These are phyloP conservation scores for Urocitellus parryii DNA, from an alignment of 2,113 vertebrate species.

Conservation along the genomic window DNA sequence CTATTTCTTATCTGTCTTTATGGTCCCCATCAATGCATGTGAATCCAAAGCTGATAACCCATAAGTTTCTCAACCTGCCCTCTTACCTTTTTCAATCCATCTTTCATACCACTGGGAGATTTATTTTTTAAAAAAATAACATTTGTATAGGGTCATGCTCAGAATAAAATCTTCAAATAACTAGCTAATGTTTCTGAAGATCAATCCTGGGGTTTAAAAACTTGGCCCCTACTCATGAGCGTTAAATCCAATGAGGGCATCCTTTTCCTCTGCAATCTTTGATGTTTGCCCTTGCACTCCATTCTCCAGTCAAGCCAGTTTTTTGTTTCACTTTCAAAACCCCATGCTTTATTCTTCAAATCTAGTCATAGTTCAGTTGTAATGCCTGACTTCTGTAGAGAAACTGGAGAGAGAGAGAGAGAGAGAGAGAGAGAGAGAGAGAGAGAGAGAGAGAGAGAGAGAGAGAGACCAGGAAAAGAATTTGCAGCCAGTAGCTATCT, in stretches of 20 bases:
- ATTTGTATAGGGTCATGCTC: background rate
- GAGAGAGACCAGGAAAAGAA: background rate
- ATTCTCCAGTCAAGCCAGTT: background rate
- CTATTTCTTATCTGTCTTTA: background rate
- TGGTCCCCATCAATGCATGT: background rate
- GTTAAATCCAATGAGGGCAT: background rate
- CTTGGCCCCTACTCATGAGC: background rate
- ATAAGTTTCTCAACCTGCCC: background rate
- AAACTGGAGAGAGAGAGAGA: too few relatives aligned
- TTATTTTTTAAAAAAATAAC: background rate
- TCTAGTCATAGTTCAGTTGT: background rate
- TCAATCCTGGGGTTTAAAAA: background rate
- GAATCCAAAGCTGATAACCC: background rate
- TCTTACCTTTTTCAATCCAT: background rate
- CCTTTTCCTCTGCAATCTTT: background rate
- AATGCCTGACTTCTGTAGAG: background rate
- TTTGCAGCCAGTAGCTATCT: background rate
- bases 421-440: too few relatives aligned
- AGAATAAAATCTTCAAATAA: constrained; percentile 12
- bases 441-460: too few relatives aligned
- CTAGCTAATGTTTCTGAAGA: background rate
- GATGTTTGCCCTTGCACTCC: background rate
- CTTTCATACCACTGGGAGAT: background rate
- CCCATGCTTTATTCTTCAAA: too few relatives aligned
- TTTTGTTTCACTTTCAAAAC: background rate